Percentiles rank a stretch among this genome's conserved stretches.
These are phyloP conservation scores for Acrocyrtus sp. DNA, from an alignment of 2,888 invertebrate genomes.

Conservation along the genomic window DNA sequence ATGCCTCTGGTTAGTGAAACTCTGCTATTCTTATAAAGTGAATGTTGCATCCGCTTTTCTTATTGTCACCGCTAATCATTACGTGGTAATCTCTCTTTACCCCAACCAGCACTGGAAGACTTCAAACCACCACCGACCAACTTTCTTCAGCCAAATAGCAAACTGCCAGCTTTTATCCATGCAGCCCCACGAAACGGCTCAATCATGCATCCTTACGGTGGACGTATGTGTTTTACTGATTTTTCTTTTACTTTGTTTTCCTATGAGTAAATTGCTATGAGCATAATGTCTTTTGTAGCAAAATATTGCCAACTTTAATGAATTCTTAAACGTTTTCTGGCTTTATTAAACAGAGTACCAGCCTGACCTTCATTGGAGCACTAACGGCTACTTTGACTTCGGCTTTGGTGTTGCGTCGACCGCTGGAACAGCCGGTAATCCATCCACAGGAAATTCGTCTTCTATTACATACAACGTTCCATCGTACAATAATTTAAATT, in stretches of 20 bases:
- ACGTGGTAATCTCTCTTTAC: too few species aligned
- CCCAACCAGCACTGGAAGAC: slow-evolving; percentile 53
- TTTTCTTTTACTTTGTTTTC: slow-evolving; percentile 13
- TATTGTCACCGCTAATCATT: too few species aligned
- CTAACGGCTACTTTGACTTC: slow-evolving; percentile 45
- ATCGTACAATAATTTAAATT: slow-evolving; percentile 38
- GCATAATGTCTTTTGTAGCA: too few species aligned
- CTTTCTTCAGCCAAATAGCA: slow-evolving; percentile 58
- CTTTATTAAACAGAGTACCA: slow-evolving; percentile 39
- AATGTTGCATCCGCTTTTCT: not conserved
- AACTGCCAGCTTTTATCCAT: slow-evolving; percentile 61
- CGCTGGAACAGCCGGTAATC: slow-evolving; percentile 33
- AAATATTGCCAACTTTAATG: too few species aligned
- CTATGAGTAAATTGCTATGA: too few species aligned
- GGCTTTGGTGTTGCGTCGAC: slow-evolving; percentile 35
- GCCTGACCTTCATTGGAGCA: slow-evolving; percentile 43
- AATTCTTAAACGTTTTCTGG: not conserved
- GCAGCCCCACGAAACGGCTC: slow-evolving; percentile 56
- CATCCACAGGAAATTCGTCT: slow-evolving; percentile 33
- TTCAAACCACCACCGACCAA: slow-evolving; percentile 49
- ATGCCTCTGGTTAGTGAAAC: slow-evolving; percentile 54
- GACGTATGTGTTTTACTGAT: slow-evolving; percentile 56
- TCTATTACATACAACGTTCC: slow-evolving; percentile 45
- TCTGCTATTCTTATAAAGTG: not conserved
- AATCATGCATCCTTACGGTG: slow-evolving; percentile 58